Evolutionary conservation across 2,888 invertebrate genomes (phyloP).

Genomic region (Pterobdella sp.): DNA sequence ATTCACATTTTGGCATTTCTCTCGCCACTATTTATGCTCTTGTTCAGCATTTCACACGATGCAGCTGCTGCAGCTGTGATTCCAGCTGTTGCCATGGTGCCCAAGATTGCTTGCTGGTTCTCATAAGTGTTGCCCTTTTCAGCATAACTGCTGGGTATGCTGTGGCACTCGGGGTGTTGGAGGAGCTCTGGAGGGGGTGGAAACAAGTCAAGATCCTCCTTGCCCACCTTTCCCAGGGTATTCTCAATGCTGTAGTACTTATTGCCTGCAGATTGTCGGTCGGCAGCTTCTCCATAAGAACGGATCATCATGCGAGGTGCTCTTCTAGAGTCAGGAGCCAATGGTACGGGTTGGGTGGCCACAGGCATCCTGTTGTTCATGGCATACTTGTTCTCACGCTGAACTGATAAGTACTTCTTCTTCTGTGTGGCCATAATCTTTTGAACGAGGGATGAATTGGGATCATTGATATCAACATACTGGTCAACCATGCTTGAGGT

Average conservation of each 20-base stretch:
- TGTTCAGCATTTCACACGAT: neutral
- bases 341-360: constrained; percentile 25
- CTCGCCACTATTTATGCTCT: neutral
- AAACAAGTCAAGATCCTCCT: constrained; percentile 12
- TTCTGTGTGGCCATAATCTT: constrained; percentile 24
- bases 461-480: constrained; percentile 28
- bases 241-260: neutral
- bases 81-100: constrained; percentile 28
- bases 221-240: neutral
- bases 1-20: too few relatives aligned
- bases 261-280: constrained; percentile 15
- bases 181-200: constrained; percentile 27
- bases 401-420: neutral
- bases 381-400: constrained; percentile 29
- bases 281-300: constrained; percentile 14
- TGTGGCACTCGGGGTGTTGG: constrained; percentile 15
- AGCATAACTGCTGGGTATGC: constrained; percentile 4
- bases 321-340: constrained; percentile 20
- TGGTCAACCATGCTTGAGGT: constrained; percentile 21
- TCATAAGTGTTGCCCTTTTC: constrained; percentile 25
- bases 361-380: constrained; percentile 15
- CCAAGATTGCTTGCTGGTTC: constrained; percentile 28
- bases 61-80: constrained; percentile 25
- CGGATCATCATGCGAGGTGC: constrained; percentile 28
- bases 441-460: constrained; percentile 23